Evolutionary conservation across 2,113 vertebrate species (phyloP), one percentile per base, ranked within the genome.

Genomic region (Erpornis zantholeuca): DNA sequence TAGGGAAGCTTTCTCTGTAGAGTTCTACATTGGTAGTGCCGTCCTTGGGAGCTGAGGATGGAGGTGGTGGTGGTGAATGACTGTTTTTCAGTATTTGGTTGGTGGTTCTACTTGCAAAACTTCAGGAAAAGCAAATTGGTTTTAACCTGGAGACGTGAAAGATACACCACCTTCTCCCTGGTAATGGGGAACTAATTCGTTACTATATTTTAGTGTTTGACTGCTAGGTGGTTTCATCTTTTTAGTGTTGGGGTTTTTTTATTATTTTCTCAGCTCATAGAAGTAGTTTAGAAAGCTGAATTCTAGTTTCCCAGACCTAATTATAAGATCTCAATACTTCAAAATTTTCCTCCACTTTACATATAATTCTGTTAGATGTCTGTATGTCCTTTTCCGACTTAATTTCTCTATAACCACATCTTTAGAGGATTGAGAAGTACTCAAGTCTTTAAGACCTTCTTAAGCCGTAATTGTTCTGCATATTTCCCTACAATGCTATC

Each of bases 111-210:
- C 8, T 54, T 24, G 35, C 24, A 84, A n/a, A 78, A 18, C 19
- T 70, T 82, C 10, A 49, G 64, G 40, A 89, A 75, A 89, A 61
- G 2, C 3, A 49, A 52, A 29, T 10, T 4, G 6, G 1, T 68
- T 68, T 71, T 94, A 71, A 22, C 7, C 11, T 49, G 59, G 19
- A 72, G 29, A 68, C 4, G 10, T 50, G 27, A 18, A 84, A 83
- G 19, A 3, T 13, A 4, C 7, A 40, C 9, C 20, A 25, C 12
- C 7, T 75, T 82, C n/a, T 77, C 35, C n/a, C 35, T 68, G 8
- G 22, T 42, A 35, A 9, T 5, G 13, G 15, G 18, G 9, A 11
- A 52, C 11, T 42, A 1, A 1, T 57, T 42, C 0, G 2, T 73
- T 85, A 15, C 18, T 70, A 4, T 44, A 40, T 6, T 33, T 61